Evolutionary conservation across 2,113 vertebrate species (phyloP).

Genomic region (Phoxinus phoxinus): DNA sequence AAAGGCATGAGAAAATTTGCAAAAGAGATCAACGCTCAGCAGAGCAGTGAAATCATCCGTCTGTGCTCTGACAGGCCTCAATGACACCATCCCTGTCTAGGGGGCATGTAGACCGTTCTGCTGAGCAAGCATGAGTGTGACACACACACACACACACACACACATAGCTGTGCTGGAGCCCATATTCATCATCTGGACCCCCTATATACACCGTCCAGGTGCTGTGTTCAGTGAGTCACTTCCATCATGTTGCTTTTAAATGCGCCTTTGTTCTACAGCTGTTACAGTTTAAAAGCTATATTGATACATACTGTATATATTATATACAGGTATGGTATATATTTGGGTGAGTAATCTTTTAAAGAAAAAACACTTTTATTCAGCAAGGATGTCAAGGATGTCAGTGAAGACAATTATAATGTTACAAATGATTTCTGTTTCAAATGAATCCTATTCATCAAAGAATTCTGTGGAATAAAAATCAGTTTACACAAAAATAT

Average conservation of each 20-base stretch:
- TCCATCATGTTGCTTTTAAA: constrained; percentile 1
- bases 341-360: no score
- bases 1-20: neutral
- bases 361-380: no score
- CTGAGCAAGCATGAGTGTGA: constrained; percentile 62
- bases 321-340: no score
- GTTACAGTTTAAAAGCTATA: neutral
- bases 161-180: neutral
- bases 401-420: no score
- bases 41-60: constrained; percentile 22
- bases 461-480: no score
- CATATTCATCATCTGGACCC: neutral
- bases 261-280: neutral
- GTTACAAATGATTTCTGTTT: no score
- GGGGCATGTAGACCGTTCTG: constrained; percentile 48
- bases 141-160: constrained; percentile 29
- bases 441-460: no score
- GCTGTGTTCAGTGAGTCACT: constrained; percentile 24
- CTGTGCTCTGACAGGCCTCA: constrained; percentile 33
- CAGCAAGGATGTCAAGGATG: no score
- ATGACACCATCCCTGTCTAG: constrained; percentile 51
- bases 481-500: no score
- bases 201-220: neutral
- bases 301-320: no score
- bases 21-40: neutral